Conservation (phyloP, 1,140 invertebrate genomes). For the Drosophila virilis region DNA sequence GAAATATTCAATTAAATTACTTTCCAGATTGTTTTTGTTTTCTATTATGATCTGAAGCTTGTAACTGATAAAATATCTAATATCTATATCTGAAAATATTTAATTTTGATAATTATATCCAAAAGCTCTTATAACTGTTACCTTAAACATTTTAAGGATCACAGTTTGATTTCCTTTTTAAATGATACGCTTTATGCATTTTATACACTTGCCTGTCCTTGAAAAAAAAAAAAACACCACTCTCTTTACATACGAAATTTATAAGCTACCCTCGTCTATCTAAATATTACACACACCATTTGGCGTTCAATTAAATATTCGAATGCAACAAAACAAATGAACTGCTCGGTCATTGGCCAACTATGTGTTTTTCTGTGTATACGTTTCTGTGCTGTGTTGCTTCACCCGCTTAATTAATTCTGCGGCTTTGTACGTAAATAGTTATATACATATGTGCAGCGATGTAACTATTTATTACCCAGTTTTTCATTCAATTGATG, state of each 20-base stretch:
- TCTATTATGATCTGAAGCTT: no score
- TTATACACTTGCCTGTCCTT: no score
- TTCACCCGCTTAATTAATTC: slow-evolving; percentile 34
- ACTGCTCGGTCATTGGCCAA: slow-evolving; percentile 31
- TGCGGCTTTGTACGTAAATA: background rate
- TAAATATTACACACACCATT: slow-evolving; percentile 16
- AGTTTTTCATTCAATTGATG: slow-evolving; percentile 26
- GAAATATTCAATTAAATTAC: no score
- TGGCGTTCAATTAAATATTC: slow-evolving; percentile 41
- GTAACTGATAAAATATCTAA: no score
- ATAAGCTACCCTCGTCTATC: slow-evolving; percentile 15
- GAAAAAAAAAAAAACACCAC: no score
- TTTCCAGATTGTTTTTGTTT: no score
- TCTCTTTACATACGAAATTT: background rate
- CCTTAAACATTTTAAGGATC: no score
- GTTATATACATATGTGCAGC: slow-evolving; percentile 3
- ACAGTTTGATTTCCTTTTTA: no score
- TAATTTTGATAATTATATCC: no score
- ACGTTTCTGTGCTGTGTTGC: slow-evolving; percentile 9
- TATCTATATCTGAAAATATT: no score
- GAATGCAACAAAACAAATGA: slow-evolving; percentile 33
- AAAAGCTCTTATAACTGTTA: no score
- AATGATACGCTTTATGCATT: no score
- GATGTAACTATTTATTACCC: slow-evolving; percentile 35
- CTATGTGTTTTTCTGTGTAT: slow-evolving; percentile 5